Base-by-base conservation (phyloP, 2,113 vertebrate species). In the Carollia perspicillata region DNA sequence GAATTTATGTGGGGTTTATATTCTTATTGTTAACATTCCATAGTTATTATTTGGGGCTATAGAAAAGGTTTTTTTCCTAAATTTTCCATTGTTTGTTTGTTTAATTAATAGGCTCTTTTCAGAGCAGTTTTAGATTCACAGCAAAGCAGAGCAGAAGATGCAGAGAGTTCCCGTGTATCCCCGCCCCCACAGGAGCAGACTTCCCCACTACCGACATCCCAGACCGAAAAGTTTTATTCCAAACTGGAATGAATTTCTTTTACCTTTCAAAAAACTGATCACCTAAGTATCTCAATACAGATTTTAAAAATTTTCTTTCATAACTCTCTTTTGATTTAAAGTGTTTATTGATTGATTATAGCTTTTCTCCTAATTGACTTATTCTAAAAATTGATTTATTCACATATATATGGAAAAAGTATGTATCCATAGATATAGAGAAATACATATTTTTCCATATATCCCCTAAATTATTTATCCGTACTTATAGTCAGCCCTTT, bases 111-210 rank as follows among this genome's bases (percentile, higher is more conserved):
- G 55, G 28, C 14, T 84, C 20, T 65, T 81, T 69, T 83, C 44
- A 87, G 47, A 84, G 69, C 10, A 47, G 58, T 26, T 89, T 84
- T 33, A 66, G 47, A 89, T 33, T 37, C 37, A 44, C 3, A 90
- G 68, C 33, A 77, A 80, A 84, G 66, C 20, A 0, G 2, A 68
- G 30, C 23, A 28, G 40, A 60, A 91, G 47, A 26, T 35, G 20
- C 37, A 42, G 58, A 10, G 0, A 42, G 1, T 10, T 42, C 53
- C 42, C 40, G 5, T 6, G 6, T 1, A 44, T 11, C 16, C 10
- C 14, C 14, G 10, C 2, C 10, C 6, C 33, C 8, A 65, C 0
- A 2, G 3, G 2, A 11, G 22, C 20, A 63, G 30, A 33, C 33
- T 84, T 83, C 1, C 17, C 35, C 23, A 26, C 30, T 6, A 77